Percentiles rank a stretch among this genome's conserved stretches.
phyloP scores from a whole-genome alignment of 1,140 invertebrate species.

The Drosophila lowei region DNA sequence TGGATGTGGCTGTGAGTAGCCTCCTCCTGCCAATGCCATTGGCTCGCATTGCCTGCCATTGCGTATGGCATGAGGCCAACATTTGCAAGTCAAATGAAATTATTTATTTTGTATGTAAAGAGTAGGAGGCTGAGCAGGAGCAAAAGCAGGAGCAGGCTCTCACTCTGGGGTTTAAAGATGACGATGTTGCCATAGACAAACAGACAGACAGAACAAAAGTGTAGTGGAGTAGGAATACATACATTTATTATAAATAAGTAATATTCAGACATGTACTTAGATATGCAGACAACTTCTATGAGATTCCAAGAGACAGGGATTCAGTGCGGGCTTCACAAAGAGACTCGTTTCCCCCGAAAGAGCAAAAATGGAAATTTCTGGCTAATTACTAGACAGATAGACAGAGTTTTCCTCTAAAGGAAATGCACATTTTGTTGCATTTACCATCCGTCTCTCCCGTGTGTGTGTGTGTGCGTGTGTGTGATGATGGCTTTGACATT shows the following conservation, averaged over 20 bases:
- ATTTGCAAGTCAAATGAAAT: constrained; percentile 80
- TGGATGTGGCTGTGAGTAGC: constrained; percentile 13
- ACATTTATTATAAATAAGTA: constrained; percentile 61
- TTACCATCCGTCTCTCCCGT: constrained; percentile 16
- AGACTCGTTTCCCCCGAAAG: background rate
- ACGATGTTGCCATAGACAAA: constrained; percentile 8
- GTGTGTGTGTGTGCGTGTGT: constrained; percentile 2
- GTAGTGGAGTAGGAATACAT: constrained; percentile 34
- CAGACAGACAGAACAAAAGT: constrained; percentile 13
- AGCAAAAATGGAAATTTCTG: constrained; percentile 29
- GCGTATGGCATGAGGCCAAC: constrained; percentile 47
- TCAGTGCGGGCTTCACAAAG: background rate
- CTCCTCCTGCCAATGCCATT: constrained; percentile 16
- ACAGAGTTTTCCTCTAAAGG: background rate
- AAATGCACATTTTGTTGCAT: constrained; percentile 59
- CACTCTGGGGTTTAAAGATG: constrained; percentile 16
- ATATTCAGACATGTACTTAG: constrained; percentile 42
- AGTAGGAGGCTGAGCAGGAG: background rate
- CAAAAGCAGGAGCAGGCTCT: background rate
- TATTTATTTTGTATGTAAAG: constrained; percentile 61
- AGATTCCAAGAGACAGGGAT: too few relatives aligned
- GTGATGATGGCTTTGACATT: constrained; percentile 38
- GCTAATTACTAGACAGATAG: constrained; percentile 46
- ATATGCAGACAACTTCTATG: constrained; percentile 29
- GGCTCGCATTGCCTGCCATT: too few relatives aligned